phyloP scores from a whole-genome alignment of 2,888 invertebrate genomes.

The Graphium colonna region DNA sequence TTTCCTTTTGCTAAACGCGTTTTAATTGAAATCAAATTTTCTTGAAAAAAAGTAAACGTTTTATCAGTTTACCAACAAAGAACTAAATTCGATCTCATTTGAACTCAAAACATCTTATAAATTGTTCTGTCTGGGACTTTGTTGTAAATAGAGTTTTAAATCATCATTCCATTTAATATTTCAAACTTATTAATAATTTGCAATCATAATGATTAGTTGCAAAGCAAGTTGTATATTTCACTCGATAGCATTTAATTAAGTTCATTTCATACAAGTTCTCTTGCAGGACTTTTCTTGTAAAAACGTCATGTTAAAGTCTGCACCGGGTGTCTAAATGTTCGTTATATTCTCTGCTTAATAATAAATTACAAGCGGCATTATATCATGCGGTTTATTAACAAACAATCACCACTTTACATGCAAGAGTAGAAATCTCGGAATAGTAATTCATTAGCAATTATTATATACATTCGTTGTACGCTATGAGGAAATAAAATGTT shows the following conservation, averaged over 20 bases:
- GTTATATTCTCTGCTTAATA: background rate
- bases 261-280: background rate
- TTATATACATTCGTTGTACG: background rate
- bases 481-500: slow-evolving; percentile 9
- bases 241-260: background rate
- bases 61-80: too few relatives aligned
- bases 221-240: background rate
- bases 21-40: too few relatives aligned
- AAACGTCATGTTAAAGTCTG: background rate
- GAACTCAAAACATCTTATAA: too few relatives aligned
- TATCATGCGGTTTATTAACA: background rate
- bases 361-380: background rate
- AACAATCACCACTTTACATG: background rate
- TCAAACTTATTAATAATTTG: background rate
- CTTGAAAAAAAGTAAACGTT: too few relatives aligned
- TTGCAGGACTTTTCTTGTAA: background rate
- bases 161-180: too few relatives aligned
- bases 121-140: too few relatives aligned
- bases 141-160: too few relatives aligned
- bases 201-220: background rate
- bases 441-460: background rate
- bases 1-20: too few relatives aligned
- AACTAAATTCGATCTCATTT: too few relatives aligned
- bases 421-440: background rate
- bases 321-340: background rate